phyloP scores from a whole-genome alignment of 1,140 invertebrate genomes.

The Camponotus vicinus region DNA sequence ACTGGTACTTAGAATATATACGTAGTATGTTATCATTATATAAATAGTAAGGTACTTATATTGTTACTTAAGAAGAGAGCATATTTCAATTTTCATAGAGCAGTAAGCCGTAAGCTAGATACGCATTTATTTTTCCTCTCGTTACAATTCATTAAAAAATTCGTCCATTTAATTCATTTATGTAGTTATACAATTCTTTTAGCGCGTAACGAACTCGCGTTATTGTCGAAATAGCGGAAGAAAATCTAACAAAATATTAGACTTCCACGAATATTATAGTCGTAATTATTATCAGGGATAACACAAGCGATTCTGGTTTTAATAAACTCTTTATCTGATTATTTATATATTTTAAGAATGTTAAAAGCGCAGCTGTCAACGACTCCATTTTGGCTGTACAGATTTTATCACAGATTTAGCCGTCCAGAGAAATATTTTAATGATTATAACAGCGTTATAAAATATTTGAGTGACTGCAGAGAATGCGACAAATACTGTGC shows the following conservation, averaged over 20 bases:
- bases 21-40: slow-evolving; percentile 40
- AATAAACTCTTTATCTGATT: slow-evolving; percentile 31
- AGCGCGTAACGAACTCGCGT: slow-evolving; percentile 28
- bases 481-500: slow-evolving; percentile 67
- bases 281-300: slow-evolving; percentile 28
- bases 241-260: slow-evolving; percentile 22
- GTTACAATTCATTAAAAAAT: slow-evolving; percentile 56
- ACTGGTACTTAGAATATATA: slow-evolving; percentile 42
- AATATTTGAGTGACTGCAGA: slow-evolving; percentile 73
- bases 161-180: slow-evolving; percentile 44
- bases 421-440: slow-evolving; percentile 73
- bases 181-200: slow-evolving; percentile 41
- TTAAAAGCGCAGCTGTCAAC: slow-evolving; percentile 57
- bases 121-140: slow-evolving; percentile 71
- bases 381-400: slow-evolving; percentile 54
- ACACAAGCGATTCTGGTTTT: slow-evolving; percentile 39
- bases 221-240: slow-evolving; percentile 18
- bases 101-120: slow-evolving; percentile 80
- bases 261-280: slow-evolving; percentile 37
- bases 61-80: slow-evolving; percentile 68
- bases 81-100: slow-evolving; percentile 69
- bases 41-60: slow-evolving; percentile 67
- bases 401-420: slow-evolving; percentile 73
- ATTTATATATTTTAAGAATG: slow-evolving; percentile 46
- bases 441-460: slow-evolving; percentile 66